phyloP scores from a whole-genome alignment of 2,888 invertebrate genomes.

The Arenicola marina region DNA sequence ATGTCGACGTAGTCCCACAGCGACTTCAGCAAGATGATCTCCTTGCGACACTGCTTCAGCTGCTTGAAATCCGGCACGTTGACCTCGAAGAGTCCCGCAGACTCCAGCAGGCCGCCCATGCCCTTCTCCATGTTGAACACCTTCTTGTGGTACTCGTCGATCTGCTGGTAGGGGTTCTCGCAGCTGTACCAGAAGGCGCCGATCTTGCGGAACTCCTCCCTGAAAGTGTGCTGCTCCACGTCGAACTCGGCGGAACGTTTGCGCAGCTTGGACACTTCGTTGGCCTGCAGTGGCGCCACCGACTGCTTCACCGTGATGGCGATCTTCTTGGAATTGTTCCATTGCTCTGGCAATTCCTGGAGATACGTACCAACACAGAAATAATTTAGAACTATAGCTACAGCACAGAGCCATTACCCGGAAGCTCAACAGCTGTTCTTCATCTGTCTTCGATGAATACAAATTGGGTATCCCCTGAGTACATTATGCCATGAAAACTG shows the following conservation, averaged over 20 bases:
- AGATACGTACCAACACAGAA: too few relatives aligned
- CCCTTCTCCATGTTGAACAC: conserved; percentile 80
- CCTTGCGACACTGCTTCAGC: conserved; percentile 87
- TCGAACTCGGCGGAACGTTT: conserved; percentile 87
- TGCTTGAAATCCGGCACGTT: conserved; percentile 92
- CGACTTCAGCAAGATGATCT: conserved; percentile 77
- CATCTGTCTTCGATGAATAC: too few relatives aligned
- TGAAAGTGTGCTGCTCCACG: conserved; percentile 76
- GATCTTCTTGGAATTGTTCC: conserved; percentile 92
- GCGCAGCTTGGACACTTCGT: conserved; percentile 88
- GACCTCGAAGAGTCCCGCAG: conserved; percentile 92
- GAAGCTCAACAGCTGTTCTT: too few relatives aligned
- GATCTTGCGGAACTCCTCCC: conserved; percentile 79
- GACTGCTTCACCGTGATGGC: conserved; percentile 89
- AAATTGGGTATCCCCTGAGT: too few relatives aligned
- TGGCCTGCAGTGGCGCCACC: conserved; percentile 91
- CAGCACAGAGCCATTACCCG: too few relatives aligned
- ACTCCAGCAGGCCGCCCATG: conserved; percentile 83
- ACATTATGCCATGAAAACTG: too few relatives aligned
- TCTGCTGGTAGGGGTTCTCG: conserved; percentile 53
- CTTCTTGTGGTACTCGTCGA: conserved; percentile 68
- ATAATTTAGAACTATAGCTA: too few relatives aligned
- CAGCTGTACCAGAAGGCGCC: conserved; percentile 59
- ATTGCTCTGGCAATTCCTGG: conserved; percentile 91
- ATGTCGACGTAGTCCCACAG: conserved; percentile 94